Conservation (phyloP, 2,888 invertebrate genomes). For the Beris morrisii region DNA sequence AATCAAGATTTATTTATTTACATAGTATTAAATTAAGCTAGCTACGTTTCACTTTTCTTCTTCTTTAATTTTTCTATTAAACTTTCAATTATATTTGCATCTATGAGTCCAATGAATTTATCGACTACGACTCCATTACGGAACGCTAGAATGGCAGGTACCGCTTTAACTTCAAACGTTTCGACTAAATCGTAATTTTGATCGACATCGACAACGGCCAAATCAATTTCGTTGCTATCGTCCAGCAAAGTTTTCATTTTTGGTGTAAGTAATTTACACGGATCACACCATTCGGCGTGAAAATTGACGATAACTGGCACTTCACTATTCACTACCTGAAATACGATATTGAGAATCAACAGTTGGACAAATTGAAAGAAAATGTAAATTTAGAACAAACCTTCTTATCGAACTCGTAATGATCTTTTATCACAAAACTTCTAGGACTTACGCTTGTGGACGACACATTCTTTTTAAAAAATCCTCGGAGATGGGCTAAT, state of each 20-base stretch:
- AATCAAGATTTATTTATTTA: too few relatives aligned
- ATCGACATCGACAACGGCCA: conserved; percentile 83
- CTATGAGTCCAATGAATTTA: conserved; percentile 85
- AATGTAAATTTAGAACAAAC: conserved; percentile 50
- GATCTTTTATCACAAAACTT: conserved; percentile 66
- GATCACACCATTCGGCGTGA: conserved; percentile 90
- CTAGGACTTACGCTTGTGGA: conserved; percentile 42
- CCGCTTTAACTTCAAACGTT: conserved; percentile 80
- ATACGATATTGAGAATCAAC: conserved; percentile 9
- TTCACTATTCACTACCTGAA: conserved; percentile 75
- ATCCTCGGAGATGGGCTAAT: too few relatives aligned
- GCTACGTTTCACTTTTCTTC: conserved; percentile 37
- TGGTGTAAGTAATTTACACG: conserved; percentile 83
- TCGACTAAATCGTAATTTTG: conserved; percentile 79
- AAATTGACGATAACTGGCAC: conserved; percentile 89
- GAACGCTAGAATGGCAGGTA: conserved; percentile 80
- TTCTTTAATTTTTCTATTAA: conserved; percentile 66
- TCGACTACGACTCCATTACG: conserved; percentile 81
- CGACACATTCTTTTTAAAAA: conserved; percentile 31
- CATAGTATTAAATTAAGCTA: too few relatives aligned
- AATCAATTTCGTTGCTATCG: conserved; percentile 70
- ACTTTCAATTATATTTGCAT: conserved; percentile 76
- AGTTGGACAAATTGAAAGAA: not conserved
- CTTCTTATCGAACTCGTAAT: conserved; percentile 77
- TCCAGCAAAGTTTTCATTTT: conserved; percentile 77